Evolutionary conservation across 2,888 invertebrate genomes (phyloP), one percentile per base, ranked within the genome.

Genomic region (Isoperla grammatica): DNA sequence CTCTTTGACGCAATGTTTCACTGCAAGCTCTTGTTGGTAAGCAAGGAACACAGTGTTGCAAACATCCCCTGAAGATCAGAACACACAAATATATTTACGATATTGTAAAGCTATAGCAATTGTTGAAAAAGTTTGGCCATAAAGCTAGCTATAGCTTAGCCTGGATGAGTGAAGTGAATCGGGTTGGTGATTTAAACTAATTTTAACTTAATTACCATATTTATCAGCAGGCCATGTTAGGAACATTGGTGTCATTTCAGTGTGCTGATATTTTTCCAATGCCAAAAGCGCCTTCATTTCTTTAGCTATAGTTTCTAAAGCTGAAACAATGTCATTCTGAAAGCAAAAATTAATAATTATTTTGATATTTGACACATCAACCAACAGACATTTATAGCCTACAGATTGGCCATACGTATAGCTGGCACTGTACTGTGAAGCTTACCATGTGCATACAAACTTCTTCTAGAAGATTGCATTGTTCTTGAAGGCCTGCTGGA

Each of bases 21-120:
- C 72, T 67, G 72, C 67, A 57, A 74, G 70, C 67, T 79, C 79
- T 48, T 69, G 67, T 49, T 66, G 64, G 67, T 78, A 78, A 62
- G 75, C 75, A 45, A 68, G 64, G 23, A 67, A 65, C 58, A 76
- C 69, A 35, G 57, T 63, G 17, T 65, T 61, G 40, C 71, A 63
- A 17, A 70, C 65, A 17, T 68, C 56, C 19, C 64, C 66, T 66
- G 53, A 3, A 54, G 61, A 57, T n/a, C n/a, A n/a, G n/a, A n/a
- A n/a, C n/a, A n/a, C n/a, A n/a, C n/a, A n/a, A n/a, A n/a, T n/a
- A n/a, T n/a, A n/a, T n/a, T n/a, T n/a, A n/a, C n/a, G n/a, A n/a
- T n/a, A n/a, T n/a, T n/a, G n/a, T n/a, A n/a, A n/a, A n/a, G n/a
- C n/a, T n/a, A n/a, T n/a, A n/a, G n/a, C n/a, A n/a, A n/a, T n/a